phyloP scores from a whole-genome alignment of 2,797 vertebrate genomes.

The Podargus strigoides region DNA sequence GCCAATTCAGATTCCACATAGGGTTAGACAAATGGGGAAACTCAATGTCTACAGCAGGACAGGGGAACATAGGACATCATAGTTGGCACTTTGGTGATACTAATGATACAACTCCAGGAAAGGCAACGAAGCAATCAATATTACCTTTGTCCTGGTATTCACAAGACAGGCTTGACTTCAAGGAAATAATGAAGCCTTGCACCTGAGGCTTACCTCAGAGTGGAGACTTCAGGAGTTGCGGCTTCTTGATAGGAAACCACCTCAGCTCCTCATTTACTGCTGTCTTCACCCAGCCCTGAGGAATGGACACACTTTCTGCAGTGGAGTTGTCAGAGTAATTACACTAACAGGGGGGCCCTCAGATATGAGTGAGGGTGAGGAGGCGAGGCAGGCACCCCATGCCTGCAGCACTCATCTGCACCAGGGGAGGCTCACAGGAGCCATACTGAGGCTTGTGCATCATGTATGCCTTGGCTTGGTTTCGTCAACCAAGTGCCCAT shows the following conservation, averaged over 20 bases:
- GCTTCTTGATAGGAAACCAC: not conserved
- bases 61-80: not conserved
- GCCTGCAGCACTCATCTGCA: no score
- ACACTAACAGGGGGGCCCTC: not conserved
- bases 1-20: not conserved
- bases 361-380: not conserved
- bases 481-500: not conserved
- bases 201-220: not conserved
- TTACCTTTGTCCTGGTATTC: not conserved
- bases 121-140: not conserved
- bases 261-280: not conserved
- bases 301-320: fast-evolving
- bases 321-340: not conserved
- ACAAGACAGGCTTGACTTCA: not conserved
- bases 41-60: not conserved
- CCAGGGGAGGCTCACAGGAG: not conserved
- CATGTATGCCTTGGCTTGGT: fast-evolving
- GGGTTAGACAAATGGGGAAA: not conserved
- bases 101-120: not conserved
- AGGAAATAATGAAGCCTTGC: not conserved
- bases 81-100: not conserved
- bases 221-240: not conserved
- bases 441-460: not conserved
- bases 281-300: not conserved
- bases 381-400: not conserved